phyloP scores from a whole-genome alignment of 1,140 invertebrate genomes.

The Oncopeltus fasciatus region DNA sequence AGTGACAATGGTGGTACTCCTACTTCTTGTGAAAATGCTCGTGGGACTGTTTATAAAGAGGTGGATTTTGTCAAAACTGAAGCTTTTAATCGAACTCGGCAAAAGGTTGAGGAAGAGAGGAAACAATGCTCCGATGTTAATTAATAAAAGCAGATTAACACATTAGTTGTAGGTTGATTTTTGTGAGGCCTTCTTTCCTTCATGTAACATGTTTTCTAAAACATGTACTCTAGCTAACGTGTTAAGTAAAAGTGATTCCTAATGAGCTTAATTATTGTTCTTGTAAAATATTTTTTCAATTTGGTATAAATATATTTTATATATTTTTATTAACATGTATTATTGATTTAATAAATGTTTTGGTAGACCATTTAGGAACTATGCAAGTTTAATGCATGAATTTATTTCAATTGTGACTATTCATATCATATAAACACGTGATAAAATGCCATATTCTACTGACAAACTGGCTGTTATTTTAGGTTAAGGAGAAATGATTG shows the following conservation, averaged over 20 bases:
- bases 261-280: background rate
- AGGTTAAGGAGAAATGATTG: background rate
- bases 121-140: constrained; percentile 24
- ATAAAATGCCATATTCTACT: background rate
- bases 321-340: background rate
- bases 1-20: constrained; percentile 20
- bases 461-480: background rate
- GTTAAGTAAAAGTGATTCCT: background rate
- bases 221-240: no score
- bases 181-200: background rate
- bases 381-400: background rate
- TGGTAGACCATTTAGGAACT: background rate
- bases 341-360: background rate
- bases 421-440: no score
- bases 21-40: constrained; percentile 12
- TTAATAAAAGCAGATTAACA: no score
- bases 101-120: constrained; percentile 52
- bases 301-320: background rate
- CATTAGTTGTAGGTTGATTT: no score
- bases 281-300: background rate
- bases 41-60: constrained; percentile 62
- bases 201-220: no score
- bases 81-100: constrained; percentile 73
- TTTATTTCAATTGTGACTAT: no score
- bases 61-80: constrained; percentile 85